Evolutionary conservation across 2,888 invertebrate genomes (phyloP).

Genomic region (Ferdinandea cuprea): DNA sequence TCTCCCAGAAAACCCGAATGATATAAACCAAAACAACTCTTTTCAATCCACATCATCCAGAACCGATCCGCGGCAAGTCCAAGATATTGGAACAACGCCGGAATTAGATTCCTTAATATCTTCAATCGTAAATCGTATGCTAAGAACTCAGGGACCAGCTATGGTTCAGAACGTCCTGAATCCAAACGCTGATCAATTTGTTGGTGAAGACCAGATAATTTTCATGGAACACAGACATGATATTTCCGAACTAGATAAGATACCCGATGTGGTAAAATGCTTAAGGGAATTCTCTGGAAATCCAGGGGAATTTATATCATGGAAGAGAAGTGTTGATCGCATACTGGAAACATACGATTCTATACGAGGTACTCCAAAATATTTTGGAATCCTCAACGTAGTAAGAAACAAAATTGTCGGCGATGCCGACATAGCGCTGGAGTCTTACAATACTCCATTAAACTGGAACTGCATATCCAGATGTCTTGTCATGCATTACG

Average conservation of each 20-base stretch:
- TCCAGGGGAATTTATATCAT: slow-evolving; percentile 43
- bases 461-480: too few relatives aligned
- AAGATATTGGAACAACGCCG: slow-evolving; percentile 8
- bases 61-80: not conserved
- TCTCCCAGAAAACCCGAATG: not conserved
- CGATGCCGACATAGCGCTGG: slow-evolving; percentile 34
- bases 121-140: not conserved
- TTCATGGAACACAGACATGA: not conserved
- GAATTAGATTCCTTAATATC: slow-evolving; percentile 18
- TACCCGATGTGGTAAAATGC: slow-evolving; percentile 44
- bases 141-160: slow-evolving; percentile 12
- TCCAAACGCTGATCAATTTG: not conserved
- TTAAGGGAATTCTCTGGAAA: slow-evolving; percentile 43
- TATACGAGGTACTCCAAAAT: slow-evolving; percentile 34
- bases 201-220: not conserved
- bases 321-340: slow-evolving; percentile 49
- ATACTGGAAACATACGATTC: slow-evolving; percentile 43
- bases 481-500: too few relatives aligned
- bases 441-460: too few relatives aligned
- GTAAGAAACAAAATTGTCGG: slow-evolving; percentile 49
- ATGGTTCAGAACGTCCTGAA: not conserved
- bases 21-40: not conserved
- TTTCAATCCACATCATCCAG: not conserved
- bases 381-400: slow-evolving; percentile 40
- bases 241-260: slow-evolving; percentile 42